Conservation (phyloP, 2,113 vertebrate species). For the Oryzias celebensis region DNA sequence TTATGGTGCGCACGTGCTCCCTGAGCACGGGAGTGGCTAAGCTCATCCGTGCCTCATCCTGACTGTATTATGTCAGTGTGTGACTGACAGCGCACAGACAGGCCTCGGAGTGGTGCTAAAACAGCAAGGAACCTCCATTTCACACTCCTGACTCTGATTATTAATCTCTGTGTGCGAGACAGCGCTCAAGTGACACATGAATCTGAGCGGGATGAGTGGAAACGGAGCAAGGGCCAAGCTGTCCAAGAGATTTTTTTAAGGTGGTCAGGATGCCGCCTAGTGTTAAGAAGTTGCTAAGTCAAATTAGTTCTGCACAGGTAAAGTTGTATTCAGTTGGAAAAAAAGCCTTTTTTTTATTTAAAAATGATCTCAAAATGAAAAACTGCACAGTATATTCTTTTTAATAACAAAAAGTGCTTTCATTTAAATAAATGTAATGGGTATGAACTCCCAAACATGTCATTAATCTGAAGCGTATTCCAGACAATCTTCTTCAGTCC, state of each 20-base stretch:
- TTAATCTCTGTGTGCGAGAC: slow-evolving; percentile 39
- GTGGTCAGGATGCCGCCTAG: slow-evolving; percentile 9
- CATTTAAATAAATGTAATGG: slow-evolving; percentile 13
- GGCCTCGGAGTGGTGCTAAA: slow-evolving; percentile 45
- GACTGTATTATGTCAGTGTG: slow-evolving; percentile 47
- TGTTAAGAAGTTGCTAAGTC: slow-evolving; percentile 14
- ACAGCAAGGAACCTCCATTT: slow-evolving; percentile 54
- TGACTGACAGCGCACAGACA: slow-evolving; percentile 55
- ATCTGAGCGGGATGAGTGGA: slow-evolving; percentile 26
- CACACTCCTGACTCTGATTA: slow-evolving; percentile 51
- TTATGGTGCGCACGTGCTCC: slow-evolving; percentile 71
- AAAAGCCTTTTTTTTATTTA: slow-evolving; percentile 12
- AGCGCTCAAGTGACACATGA: slow-evolving; percentile 26
- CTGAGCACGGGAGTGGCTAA: slow-evolving; percentile 61
- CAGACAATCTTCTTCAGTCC: slow-evolving; percentile 76
- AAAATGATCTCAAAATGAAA: background rate
- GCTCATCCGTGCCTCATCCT: slow-evolving; percentile 55
- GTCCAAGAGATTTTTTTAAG: slow-evolving; percentile 5
- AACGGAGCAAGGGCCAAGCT: slow-evolving; percentile 36
- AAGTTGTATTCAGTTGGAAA: background rate
- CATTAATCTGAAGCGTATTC: slow-evolving; percentile 59
- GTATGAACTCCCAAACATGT: slow-evolving; percentile 51
- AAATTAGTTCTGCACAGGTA: background rate
- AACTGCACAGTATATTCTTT: too few relatives aligned
- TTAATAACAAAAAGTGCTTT: slow-evolving; percentile 1